Percentiles rank a stretch among this genome's conserved stretches.
Conservation (phyloP, 2,113 vertebrate species). For the Apeltes quadracus region DNA sequence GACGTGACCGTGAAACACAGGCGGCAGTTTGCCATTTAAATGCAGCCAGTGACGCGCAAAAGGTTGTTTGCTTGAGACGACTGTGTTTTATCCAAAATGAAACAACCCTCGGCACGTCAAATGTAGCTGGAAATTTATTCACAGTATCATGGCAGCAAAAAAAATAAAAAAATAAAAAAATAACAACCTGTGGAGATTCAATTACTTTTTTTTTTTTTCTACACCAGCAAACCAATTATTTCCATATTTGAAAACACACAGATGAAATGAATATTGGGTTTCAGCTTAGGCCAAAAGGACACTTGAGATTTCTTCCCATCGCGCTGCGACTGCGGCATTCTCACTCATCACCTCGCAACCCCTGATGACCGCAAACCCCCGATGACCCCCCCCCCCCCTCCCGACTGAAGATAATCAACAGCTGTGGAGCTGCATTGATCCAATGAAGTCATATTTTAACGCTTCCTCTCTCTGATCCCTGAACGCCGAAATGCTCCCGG, state of each 20-base stretch:
- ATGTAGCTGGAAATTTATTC: not conserved
- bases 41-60: not conserved
- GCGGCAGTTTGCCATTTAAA: no score
- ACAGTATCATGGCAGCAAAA: not conserved
- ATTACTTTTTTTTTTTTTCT: not conserved
- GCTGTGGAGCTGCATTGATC: constrained; percentile 28
- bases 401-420: constrained; percentile 32
- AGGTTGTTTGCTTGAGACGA: not conserved
- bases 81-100: not conserved
- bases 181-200: no score
- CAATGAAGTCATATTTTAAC: constrained; percentile 50
- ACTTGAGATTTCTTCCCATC: not conserved
- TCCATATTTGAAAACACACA: not conserved
- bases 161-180: not conserved
- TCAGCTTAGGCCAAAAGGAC: not conserved
- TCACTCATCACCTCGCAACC: constrained; percentile 9
- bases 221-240: constrained; percentile 9
- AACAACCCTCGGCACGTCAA: not conserved
- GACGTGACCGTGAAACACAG: not conserved
- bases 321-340: constrained; percentile 6
- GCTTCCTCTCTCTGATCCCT: constrained; percentile 63
- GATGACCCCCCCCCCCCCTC: no score
- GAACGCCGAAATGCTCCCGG: constrained; percentile 53
- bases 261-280: not conserved
- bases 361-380: constrained; percentile 31